Base-by-base conservation (phyloP, 2,888 invertebrate genomes). In the Palloptera scutellata region DNA sequence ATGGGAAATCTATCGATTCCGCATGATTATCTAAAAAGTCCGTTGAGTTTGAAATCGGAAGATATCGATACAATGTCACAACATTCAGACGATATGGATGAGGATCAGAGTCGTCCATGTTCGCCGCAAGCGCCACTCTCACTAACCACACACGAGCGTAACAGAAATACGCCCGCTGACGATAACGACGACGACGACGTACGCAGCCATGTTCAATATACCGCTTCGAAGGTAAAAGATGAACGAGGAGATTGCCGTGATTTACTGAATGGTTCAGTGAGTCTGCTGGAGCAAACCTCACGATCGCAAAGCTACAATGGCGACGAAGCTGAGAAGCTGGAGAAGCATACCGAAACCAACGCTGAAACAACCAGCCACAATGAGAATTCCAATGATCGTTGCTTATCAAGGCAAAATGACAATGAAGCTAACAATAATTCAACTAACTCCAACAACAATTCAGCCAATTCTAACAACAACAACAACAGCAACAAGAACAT, bases 41-140 rank as follows among this genome's bases (percentile, higher is more conserved):
- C 89, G 12, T 77, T 89, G 86, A 76, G 88, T 87, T 63, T 86
- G 86, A 81, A 86, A 79, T 79, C 90, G 84, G 81, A 91, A 87
- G 70, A 89, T 86, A 88, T 91, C 86, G 75, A 90, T 87, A 73
- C 89, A 88, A 86, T 91, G 89, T 73, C 91, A 86, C 85, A 91
- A 89, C 83, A 91, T 86, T 84, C 84, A 86, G 79, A 91, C 19
- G 93, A 93, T 79, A 77, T 84, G 77, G 84, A 84, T 71, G 91
- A 92, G 69, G 92, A 92, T 72, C 89, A 88, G 11, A 83, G 82
- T 58, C 87, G 91, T 66, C 87, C 90, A 9, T 90, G 89, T 76
- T 91, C 92, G 12, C 89, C 90, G 73, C 91, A 91, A 59, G 87
- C 89, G 54, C 92, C 92, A 19, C 85, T 92, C 2, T 92, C 92